Conservation (phyloP, 2,797 vertebrate genomes). For the Furcifer pardalis region DNA sequence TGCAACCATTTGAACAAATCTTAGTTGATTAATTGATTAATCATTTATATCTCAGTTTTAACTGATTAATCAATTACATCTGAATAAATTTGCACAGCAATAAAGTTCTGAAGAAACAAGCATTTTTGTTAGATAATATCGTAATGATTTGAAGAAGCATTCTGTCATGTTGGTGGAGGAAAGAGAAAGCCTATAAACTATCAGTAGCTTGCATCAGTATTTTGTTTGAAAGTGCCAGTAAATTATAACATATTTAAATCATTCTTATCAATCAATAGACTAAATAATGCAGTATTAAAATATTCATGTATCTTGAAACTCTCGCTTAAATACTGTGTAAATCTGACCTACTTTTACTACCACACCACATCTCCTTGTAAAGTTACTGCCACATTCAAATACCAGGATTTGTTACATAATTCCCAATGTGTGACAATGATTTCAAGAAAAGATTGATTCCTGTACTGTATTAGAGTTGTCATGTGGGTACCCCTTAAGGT, state of each 20-base stretch:
- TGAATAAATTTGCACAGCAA: too few species aligned
- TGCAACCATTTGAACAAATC: neutral
- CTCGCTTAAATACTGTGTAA: neutral
- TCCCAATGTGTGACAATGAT: neutral
- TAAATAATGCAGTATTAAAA: neutral
- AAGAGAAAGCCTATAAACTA: neutral
- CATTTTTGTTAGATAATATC: neutral
- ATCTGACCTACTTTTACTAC: neutral
- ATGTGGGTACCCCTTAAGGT: neutral
- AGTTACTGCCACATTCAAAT: neutral
- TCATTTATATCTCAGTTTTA: constrained; percentile 11
- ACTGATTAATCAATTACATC: constrained; percentile 1
- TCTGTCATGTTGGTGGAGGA: neutral
- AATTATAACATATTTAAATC: neutral
- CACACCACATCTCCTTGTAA: neutral
- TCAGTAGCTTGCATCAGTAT: neutral
- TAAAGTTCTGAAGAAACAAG: neutral
- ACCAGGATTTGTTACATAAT: neutral
- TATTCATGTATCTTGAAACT: neutral
- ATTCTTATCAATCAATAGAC: neutral
- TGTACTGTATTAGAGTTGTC: neutral
- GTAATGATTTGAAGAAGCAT: neutral
- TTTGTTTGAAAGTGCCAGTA: neutral
- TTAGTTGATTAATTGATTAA: constrained; percentile 1
- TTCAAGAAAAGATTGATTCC: neutral